Evolutionary conservation across 2,888 invertebrate genomes (phyloP).

Genomic region (Clivina fossor): DNA sequence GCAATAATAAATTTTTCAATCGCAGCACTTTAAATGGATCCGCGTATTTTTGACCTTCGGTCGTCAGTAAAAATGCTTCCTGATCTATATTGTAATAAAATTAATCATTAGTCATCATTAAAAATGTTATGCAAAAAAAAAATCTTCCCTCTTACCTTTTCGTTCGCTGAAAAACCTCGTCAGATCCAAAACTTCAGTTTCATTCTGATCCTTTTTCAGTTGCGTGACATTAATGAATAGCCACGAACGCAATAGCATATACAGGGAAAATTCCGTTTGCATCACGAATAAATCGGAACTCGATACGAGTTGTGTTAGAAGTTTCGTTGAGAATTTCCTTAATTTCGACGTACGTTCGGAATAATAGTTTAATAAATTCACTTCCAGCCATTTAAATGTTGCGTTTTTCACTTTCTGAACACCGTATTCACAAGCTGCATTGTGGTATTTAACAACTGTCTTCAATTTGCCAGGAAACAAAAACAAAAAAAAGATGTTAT

Average conservation of each 20-base stretch:
- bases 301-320: conserved; percentile 65
- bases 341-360: conserved; percentile 59
- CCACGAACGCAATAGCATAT: conserved; percentile 72
- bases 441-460: conserved; percentile 69
- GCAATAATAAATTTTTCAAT: conserved; percentile 68
- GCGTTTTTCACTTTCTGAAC: conserved; percentile 62
- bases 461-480: conserved; percentile 50
- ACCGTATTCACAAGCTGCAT: conserved; percentile 69
- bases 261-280: conserved; percentile 78
- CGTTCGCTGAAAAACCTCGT: conserved; percentile 53
- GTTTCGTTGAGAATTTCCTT: conserved; percentile 63
- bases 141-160: conserved; percentile 50
- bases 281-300: conserved; percentile 70
- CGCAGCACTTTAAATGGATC: conserved; percentile 65
- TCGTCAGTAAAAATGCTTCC: conserved; percentile 61
- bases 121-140: too few species aligned
- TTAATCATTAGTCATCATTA: too few species aligned
- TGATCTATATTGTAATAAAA: conserved; percentile 44
- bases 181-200: too few species aligned
- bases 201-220: conserved; percentile 46
- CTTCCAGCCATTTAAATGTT: conserved; percentile 69
- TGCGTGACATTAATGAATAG: conserved; percentile 59
- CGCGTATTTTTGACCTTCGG: conserved; percentile 62
- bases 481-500: too few species aligned
- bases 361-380: conserved; percentile 66